A percentile compares a stretch with the other conserved stretches of the same genome.
Conservation (phyloP, 1,140 invertebrate genomes). For the Leptopilina clavipes region DNA sequence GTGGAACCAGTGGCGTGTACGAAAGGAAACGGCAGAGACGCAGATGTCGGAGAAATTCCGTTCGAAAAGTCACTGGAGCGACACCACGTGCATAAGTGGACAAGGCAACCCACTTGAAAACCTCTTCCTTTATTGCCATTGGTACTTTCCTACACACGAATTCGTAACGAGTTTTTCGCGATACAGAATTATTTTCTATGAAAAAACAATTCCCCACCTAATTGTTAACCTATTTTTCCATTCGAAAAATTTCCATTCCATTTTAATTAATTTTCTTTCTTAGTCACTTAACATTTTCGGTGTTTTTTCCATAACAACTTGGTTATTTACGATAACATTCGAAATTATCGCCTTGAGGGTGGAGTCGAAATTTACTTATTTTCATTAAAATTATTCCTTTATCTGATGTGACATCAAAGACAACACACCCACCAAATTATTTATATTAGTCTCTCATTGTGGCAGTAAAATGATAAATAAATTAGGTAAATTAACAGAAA, state of each 20-base stretch:
- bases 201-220: no score
- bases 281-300: no score
- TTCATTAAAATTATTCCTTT: constrained; percentile 32
- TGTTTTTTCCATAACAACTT: constrained; percentile 4
- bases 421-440: constrained; percentile 13
- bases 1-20: constrained; percentile 56
- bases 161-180: constrained; percentile 34
- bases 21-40: constrained; percentile 66
- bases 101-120: constrained; percentile 73
- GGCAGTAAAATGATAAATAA: neutral
- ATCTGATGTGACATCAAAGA: constrained; percentile 15
- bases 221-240: neutral
- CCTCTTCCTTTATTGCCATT: constrained; percentile 71
- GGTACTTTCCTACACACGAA: constrained; percentile 60
- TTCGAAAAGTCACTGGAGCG: constrained; percentile 73
- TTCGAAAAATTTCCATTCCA: neutral
- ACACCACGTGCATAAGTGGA: constrained; percentile 72
- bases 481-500: neutral
- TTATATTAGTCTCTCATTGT: neutral
- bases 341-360: constrained; percentile 15
- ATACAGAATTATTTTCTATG: neutral
- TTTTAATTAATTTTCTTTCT: neutral
- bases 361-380: constrained; percentile 17
- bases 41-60: constrained; percentile 74
- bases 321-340: constrained; percentile 23